These are phyloP conservation scores for Drosophila macrothrix DNA, from an alignment of 2,888 invertebrate species.

Conservation along the genomic window DNA sequence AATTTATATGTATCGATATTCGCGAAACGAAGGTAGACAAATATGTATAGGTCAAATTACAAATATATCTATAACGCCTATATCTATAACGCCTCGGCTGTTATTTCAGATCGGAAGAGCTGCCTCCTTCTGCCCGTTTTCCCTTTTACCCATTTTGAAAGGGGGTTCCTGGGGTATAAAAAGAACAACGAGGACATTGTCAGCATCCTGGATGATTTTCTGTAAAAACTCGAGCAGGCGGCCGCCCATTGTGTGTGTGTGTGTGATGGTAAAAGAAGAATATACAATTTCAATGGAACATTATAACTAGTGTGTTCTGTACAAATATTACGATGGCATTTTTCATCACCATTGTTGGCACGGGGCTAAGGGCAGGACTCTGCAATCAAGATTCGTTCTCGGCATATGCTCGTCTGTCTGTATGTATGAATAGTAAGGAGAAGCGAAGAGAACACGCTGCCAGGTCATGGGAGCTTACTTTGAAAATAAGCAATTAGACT, in stretches of 20 bases:
- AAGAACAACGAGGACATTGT: conserved; percentile 18
- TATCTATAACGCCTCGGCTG: neutral
- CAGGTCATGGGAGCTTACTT: conserved; percentile 37
- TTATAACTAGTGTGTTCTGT: conserved; percentile 31
- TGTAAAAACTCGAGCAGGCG: neutral
- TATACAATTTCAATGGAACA: conserved; percentile 42
- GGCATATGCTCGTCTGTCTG: conserved; percentile 14
- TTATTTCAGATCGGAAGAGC: neutral
- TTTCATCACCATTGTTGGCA: conserved; percentile 38
- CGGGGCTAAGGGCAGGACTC: conserved; percentile 16
- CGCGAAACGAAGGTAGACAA: neutral
- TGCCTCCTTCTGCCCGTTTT: neutral
- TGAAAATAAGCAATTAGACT: conserved; percentile 40
- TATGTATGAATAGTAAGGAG: conserved; percentile 3
- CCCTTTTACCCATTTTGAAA: neutral
- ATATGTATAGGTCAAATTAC: neutral
- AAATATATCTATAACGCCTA: neutral
- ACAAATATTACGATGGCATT: conserved; percentile 33
- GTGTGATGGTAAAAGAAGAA: conserved; percentile 11
- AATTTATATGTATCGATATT: neutral
- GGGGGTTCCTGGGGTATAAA: neutral
- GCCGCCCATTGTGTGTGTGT: conserved; percentile 14
- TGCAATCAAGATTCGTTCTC: conserved; percentile 45
- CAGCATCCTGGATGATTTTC: conserved; percentile 23
- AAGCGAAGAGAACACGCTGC: conserved; percentile 10